phyloP scores from a whole-genome alignment of 2,113 vertebrate genomes.

The Tinamus guttatus region DNA sequence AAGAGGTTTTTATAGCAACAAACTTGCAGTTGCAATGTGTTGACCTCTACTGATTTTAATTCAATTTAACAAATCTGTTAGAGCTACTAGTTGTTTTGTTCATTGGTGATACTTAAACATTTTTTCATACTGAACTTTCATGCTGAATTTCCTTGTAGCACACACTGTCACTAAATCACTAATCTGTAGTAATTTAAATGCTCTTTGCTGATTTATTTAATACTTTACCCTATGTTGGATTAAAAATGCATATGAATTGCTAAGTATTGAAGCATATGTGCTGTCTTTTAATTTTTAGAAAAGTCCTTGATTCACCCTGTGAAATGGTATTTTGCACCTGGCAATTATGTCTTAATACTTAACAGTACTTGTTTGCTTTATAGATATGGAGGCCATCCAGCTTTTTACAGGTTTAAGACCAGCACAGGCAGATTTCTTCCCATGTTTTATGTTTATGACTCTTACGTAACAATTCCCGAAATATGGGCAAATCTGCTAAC shows the following conservation, averaged over 20 bases:
- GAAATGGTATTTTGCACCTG: background rate
- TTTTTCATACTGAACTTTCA: background rate
- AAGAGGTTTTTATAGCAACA: background rate
- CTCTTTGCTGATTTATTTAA: background rate
- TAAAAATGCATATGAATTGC: slow-evolving; percentile 2
- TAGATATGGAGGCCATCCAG: slow-evolving; percentile 93
- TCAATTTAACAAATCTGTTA: background rate
- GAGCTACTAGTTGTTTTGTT: background rate
- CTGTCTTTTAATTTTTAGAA: background rate
- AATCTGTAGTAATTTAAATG: background rate
- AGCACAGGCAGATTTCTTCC: slow-evolving; percentile 87
- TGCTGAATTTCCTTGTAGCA: background rate
- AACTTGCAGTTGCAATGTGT: background rate
- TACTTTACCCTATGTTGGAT: background rate
- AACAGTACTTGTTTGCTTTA: slow-evolving; percentile 55
- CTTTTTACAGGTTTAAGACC: slow-evolving; percentile 91
- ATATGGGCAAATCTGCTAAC: slow-evolving; percentile 92
- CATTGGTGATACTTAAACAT: background rate
- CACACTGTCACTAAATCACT: background rate
- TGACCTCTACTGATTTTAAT: slow-evolving; percentile 30
- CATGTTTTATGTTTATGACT: slow-evolving; percentile 97
- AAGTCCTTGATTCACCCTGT: background rate
- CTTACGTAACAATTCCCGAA: slow-evolving; percentile 90
- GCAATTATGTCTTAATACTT: slow-evolving; percentile 27
- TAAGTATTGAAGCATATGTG: background rate